Base-by-base conservation (phyloP, 1,140 invertebrate genomes). In the Drosophila pachea region DNA sequence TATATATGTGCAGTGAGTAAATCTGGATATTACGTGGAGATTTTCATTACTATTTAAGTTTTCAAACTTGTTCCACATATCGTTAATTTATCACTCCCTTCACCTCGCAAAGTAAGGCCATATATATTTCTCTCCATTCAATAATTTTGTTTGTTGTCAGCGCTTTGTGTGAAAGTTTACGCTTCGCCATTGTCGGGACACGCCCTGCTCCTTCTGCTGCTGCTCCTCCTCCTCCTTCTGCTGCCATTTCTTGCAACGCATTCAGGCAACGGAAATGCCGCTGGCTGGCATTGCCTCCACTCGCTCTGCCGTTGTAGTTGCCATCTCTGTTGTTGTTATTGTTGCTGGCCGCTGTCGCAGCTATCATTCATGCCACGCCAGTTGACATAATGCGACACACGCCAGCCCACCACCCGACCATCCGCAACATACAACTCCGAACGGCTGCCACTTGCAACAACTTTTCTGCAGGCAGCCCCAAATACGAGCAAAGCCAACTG, bases 381-480 rank as follows among this genome's bases (percentile, higher is more conserved):
- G 76, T 79, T 79, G 76, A 79, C 73, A 79, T 79, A 79, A 79
- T 79, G 76, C 76, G 76, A 76, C 76, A 79, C 59, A 63, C 48
- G 68, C 69, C 77, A 61, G 48, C 32, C 38, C 47, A 49, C 35
- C 29, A 14, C 33, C 49, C 16, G 5, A 5, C 11, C 29, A 32
- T 4, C n/a, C 22, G 2, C 5, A n/a, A 6, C 47, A 49, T 5
- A 35, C 9, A 9, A 32, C 2, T 29, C 29, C 29, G 14, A 7
- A 35, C 47, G 11, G 4, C 62, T 61, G n/a, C 4, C 55, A 5
- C 16, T 32, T 56, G 14, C 14, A 22, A 14, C 50, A 47, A 58
- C 55, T 58, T 58, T 58, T 58, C 22, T 36, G 54, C 38, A 58
- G 42, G 32, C 22, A 31, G 14, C 14, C 56, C 16, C 40, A 33